A percentile compares a stretch with the other conserved stretches of the same genome.
Conservation (phyloP, 2,113 vertebrate species). For the Oreotrochilus melanogaster region DNA sequence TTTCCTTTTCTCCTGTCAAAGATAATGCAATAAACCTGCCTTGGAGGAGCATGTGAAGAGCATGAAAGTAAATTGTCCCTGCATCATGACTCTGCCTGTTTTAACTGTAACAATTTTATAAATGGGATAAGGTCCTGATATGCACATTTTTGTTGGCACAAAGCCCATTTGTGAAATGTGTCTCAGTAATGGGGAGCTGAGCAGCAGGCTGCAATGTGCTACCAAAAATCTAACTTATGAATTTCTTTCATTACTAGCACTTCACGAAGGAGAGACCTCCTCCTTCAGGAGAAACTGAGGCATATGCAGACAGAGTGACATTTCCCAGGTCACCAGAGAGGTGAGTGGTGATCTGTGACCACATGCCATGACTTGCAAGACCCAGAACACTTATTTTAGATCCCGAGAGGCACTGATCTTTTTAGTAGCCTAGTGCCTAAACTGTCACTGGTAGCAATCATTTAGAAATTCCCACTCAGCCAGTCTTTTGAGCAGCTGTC, state of each 20-base stretch:
- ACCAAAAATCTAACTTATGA: not conserved
- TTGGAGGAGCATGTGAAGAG: not conserved
- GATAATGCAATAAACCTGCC: constrained; percentile 20
- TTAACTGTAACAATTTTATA: not conserved
- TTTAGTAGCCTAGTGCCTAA: not conserved
- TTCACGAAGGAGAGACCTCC: not conserved
- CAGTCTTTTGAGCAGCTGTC: not conserved
- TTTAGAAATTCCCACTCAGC: not conserved
- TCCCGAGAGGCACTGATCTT: not conserved
- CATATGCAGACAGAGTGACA: not conserved
- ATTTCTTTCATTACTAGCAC: not conserved
- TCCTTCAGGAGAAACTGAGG: not conserved
- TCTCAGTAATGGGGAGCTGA: not conserved
- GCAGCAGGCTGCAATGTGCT: not conserved
- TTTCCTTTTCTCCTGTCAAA: not conserved
- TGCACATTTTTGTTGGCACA: not conserved
- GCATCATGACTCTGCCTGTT: not conserved
- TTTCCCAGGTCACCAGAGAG: not conserved
- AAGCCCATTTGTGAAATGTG: not conserved
- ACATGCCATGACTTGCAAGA: not conserved
- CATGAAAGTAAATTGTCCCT: not conserved
- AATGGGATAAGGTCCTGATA: not conserved
- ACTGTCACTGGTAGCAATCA: not conserved
- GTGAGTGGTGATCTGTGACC: not conserved
- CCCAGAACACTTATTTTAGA: not conserved